phyloP scores from a whole-genome alignment of 2,888 invertebrate genomes.

The Gymnosoma rotundatum region DNA sequence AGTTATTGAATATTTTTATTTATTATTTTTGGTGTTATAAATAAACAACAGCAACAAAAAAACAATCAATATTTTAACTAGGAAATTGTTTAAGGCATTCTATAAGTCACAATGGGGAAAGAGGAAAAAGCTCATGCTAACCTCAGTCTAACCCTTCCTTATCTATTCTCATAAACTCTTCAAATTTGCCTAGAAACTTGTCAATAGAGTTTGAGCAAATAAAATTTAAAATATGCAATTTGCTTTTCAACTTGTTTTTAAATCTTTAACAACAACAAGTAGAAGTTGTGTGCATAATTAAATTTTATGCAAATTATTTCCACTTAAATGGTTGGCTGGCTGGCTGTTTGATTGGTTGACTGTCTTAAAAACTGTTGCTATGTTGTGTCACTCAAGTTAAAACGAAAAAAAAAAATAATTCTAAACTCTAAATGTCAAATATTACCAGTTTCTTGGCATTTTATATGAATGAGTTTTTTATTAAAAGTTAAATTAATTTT shows the following conservation, averaged over 20 bases:
- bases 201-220: conserved; percentile 6
- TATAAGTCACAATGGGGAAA: no score
- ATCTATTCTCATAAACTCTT: no score
- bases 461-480: not conserved
- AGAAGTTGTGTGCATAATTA: conserved; percentile 23
- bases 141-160: no score
- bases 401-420: conserved; percentile 6
- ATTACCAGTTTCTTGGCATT: conserved; percentile 22
- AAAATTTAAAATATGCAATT: not conserved
- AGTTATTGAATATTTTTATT: no score
- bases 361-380: conserved; percentile 52
- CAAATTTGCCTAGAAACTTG: no score
- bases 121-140: no score
- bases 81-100: no score
- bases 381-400: conserved; percentile 34
- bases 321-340: conserved; percentile 17
- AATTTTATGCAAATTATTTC: conserved; percentile 58
- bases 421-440: conserved; percentile 62
- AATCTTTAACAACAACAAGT: conserved; percentile 21
- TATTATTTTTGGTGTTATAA: no score
- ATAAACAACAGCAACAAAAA: no score
- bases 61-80: no score
- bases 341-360: conserved; percentile 2
- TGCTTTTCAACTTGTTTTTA: not conserved
- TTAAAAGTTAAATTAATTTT: conserved; percentile 19